Conservation (phyloP, 2,888 invertebrate genomes). For the Mellilla xanthometata region DNA sequence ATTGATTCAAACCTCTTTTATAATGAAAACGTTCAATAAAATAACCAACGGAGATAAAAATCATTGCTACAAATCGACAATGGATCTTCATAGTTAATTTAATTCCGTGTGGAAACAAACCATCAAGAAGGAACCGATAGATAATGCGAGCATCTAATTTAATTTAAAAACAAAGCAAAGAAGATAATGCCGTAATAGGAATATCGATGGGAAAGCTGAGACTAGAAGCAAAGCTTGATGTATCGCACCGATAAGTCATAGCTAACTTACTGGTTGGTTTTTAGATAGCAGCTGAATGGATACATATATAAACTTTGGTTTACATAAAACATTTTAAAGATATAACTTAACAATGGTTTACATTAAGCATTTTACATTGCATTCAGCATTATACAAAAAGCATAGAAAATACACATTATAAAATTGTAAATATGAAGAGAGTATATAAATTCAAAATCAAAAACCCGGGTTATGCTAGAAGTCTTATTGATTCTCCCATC, state of each 20-base stretch:
- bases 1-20: constrained; percentile 1
- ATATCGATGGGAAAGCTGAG: constrained; percentile 8
- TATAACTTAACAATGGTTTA: no score
- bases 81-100: constrained; percentile 1
- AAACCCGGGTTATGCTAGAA: no score
- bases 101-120: constrained; percentile 4
- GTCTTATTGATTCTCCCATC: no score
- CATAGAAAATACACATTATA: no score
- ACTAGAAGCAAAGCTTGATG: constrained; percentile 10
- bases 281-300: no score
- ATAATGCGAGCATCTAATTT: constrained; percentile 13
- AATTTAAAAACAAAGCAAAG: constrained; percentile 15
- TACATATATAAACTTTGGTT: no score
- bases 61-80: constrained; percentile 6
- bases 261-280: neutral
- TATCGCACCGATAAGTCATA: constrained; percentile 15
- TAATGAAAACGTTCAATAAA: neutral
- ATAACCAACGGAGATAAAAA: no score
- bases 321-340: no score
- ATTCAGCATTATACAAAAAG: no score
- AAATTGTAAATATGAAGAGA: no score
- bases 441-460: no score
- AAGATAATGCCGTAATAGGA: constrained; percentile 5
- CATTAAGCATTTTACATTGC: no score
- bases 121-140: constrained; percentile 9